Conservation (phyloP, 2,113 vertebrate genomes). For the Ptilonorhynchus violaceus region DNA sequence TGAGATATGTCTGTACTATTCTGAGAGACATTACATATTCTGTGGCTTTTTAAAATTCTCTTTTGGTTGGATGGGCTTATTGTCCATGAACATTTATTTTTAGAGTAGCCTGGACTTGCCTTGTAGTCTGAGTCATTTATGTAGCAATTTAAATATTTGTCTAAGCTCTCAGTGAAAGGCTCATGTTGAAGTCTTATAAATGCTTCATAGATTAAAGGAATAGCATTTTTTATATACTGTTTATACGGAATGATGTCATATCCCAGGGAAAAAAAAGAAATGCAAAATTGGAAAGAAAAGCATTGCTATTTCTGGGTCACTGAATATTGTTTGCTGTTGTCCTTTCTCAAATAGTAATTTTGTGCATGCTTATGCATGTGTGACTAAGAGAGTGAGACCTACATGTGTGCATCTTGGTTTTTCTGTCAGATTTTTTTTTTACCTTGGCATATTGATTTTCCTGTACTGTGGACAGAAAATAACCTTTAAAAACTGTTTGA, state of each 20-base stretch:
- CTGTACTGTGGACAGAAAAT: background rate
- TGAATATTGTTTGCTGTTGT: background rate
- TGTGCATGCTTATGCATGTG: background rate
- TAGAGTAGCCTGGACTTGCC: background rate
- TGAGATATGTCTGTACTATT: background rate
- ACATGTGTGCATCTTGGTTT: background rate
- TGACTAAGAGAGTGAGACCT: background rate
- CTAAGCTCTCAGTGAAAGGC: constrained; percentile 12
- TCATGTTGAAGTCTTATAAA: background rate
- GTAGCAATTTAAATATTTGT: constrained; percentile 53
- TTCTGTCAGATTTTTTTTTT: background rate
- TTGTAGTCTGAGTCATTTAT: constrained; percentile 3
- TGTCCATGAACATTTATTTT: constrained; percentile 44
- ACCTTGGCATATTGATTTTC: background rate
- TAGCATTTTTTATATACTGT: background rate
- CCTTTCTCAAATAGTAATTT: background rate
- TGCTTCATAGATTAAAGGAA: background rate
- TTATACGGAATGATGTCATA: background rate
- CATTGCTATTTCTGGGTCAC: background rate
- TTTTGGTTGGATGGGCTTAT: constrained; percentile 26
- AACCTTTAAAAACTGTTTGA: background rate
- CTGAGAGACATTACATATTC: background rate
- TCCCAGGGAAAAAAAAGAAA: background rate
- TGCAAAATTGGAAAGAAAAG: background rate
- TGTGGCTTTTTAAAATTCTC: constrained; percentile 41